Evolutionary conservation across 2,113 vertebrate species (phyloP).

Genomic region (Peucedramus taeniatus): DNA sequence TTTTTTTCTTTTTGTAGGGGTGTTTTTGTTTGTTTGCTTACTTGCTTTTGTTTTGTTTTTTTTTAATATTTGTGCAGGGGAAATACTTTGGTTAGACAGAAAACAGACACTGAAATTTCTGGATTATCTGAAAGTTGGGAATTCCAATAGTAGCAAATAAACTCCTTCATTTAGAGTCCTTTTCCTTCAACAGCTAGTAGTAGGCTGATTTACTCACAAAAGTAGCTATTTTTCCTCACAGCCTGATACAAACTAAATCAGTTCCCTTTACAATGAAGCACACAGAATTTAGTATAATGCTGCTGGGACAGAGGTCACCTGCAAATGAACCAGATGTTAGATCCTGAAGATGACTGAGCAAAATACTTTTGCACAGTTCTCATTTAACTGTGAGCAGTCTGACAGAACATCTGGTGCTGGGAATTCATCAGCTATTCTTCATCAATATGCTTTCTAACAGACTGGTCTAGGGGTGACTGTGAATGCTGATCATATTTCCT

Average conservation of each 20-base stretch:
- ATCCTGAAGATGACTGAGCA: slow-evolving; percentile 1
- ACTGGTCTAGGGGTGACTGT: neutral
- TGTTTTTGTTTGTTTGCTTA: neutral
- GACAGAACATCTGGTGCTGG: slow-evolving; percentile 41
- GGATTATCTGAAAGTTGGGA: neutral
- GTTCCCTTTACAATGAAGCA: neutral
- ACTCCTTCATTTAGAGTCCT: neutral
- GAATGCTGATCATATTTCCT: neutral
- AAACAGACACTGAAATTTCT: neutral
- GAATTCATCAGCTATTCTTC: slow-evolving; percentile 40
- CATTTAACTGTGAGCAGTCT: slow-evolving; percentile 1
- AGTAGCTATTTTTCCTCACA: neutral
- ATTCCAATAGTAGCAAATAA: neutral
- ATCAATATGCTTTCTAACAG: slow-evolving; percentile 12
- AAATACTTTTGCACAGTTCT: neutral
- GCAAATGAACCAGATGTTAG: slow-evolving; percentile 10
- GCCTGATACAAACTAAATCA: neutral
- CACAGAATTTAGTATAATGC: neutral
- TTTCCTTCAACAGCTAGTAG: neutral
- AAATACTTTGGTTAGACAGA: neutral
- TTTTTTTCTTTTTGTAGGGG: neutral
- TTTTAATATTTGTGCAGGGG: neutral
- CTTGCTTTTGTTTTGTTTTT: neutral
- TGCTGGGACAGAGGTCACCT: neutral
- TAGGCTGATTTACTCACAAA: neutral